A percentile compares a stretch with the other conserved stretches of the same genome.
phyloP scores from a whole-genome alignment of 1,140 invertebrate genomes.

The Anoplolepis gracilipes region DNA sequence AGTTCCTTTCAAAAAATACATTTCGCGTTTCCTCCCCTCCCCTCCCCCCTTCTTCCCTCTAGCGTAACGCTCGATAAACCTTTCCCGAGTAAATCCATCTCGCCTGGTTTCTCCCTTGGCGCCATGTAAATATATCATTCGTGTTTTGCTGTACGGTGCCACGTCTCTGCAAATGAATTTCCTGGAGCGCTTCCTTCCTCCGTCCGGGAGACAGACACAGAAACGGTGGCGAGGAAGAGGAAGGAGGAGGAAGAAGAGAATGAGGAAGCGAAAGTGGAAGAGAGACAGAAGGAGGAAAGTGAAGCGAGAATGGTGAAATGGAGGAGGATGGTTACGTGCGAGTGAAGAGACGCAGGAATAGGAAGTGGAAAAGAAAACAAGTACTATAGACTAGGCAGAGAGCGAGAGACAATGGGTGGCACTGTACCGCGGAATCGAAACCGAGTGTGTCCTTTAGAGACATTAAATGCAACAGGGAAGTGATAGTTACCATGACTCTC shows the following conservation, averaged over 20 bases:
- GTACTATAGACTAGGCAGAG: slow-evolving; percentile 7
- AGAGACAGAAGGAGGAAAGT: background rate
- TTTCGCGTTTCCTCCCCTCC: slow-evolving; percentile 28
- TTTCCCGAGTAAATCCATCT: slow-evolving; percentile 66
- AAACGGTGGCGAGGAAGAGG: slow-evolving; percentile 11
- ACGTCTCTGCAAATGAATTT: slow-evolving; percentile 69
- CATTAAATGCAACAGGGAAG: slow-evolving; percentile 50
- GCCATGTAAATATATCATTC: slow-evolving; percentile 68
- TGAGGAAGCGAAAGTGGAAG: slow-evolving; percentile 8
- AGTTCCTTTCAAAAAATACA: slow-evolving; percentile 55
- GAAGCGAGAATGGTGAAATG: slow-evolving; percentile 6
- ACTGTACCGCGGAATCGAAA: slow-evolving; percentile 39
- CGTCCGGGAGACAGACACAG: slow-evolving; percentile 55
- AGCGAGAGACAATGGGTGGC: slow-evolving; percentile 38
- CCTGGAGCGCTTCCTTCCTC: slow-evolving; percentile 66
- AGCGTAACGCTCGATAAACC: slow-evolving; percentile 66
- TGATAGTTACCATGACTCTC: slow-evolving; percentile 21
- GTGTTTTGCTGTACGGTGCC: slow-evolving; percentile 65
- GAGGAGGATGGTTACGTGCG: background rate
- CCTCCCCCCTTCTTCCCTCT: background rate
- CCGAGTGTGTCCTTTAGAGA: slow-evolving; percentile 45
- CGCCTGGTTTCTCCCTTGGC: slow-evolving; percentile 57
- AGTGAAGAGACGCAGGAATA: background rate
- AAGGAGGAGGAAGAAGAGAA: slow-evolving; percentile 7
- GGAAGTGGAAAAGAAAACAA: slow-evolving; percentile 47